A percentile compares a stretch with the other conserved stretches of the same genome.
These are phyloP conservation scores for Leiothrix lutea DNA, from an alignment of 2,113 vertebrate genomes.

Conservation along the genomic window DNA sequence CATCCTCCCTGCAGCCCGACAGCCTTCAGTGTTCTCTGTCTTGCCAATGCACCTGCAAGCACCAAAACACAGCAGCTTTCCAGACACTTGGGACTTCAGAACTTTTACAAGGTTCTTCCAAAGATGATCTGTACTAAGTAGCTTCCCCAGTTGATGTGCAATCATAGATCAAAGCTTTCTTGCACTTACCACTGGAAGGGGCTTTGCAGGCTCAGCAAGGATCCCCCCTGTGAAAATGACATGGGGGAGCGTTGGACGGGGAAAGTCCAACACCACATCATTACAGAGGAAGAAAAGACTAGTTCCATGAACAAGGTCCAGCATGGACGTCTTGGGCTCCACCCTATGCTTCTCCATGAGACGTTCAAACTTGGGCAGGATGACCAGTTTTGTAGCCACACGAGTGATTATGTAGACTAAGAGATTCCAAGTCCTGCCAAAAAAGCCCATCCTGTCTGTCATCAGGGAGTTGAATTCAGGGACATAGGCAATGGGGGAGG, in stretches of 20 bases:
- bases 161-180: neutral
- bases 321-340: constrained; percentile 46
- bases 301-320: constrained; percentile 58
- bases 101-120: neutral
- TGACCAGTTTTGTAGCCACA: constrained; percentile 54
- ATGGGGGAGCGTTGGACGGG: constrained; percentile 59
- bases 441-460: constrained; percentile 66
- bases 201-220: constrained; percentile 41
- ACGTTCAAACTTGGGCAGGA: constrained; percentile 65
- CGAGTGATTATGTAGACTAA: constrained; percentile 64
- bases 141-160: neutral
- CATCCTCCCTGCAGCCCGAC: neutral
- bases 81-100: neutral
- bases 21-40: neutral
- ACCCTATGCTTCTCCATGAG: constrained; percentile 57
- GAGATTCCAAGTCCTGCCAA: constrained; percentile 65
- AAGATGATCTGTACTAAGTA: neutral
- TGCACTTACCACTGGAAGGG: constrained; percentile 56
- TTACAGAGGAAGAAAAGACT: constrained; percentile 69
- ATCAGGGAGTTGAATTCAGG: constrained; percentile 71
- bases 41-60: neutral
- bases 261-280: constrained; percentile 63
- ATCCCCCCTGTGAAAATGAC: constrained; percentile 60
- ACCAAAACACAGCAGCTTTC: neutral
- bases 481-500: constrained; percentile 64